Conservation (phyloP, 2,888 invertebrate species). For the Liodrosophila aerea region DNA sequence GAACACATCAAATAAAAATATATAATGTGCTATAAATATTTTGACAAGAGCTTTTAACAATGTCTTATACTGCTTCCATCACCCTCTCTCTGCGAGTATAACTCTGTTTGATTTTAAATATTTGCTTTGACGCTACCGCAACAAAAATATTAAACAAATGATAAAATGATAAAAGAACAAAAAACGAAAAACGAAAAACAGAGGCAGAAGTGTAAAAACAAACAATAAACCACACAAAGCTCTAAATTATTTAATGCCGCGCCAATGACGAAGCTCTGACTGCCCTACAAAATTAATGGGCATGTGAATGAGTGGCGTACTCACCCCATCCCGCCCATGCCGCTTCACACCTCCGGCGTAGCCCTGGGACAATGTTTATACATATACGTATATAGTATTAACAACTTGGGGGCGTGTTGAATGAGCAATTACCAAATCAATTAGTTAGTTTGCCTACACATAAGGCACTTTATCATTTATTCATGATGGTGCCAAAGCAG, state of each 20-base stretch:
- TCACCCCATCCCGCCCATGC: neutral
- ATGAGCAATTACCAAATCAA: conserved; percentile 54
- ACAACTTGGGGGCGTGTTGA: conserved; percentile 8
- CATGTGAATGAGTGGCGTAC: conserved; percentile 3
- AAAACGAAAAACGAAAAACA: neutral
- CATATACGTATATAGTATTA: neutral
- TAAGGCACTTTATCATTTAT: conserved; percentile 22
- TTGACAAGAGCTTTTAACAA: conserved; percentile 42
- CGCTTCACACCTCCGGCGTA: neutral
- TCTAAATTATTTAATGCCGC: conserved; percentile 46
- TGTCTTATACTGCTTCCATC: conserved; percentile 36
- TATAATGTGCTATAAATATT: conserved; percentile 51
- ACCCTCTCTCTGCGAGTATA: neutral
- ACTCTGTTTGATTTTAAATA: conserved; percentile 53
- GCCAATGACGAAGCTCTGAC: conserved; percentile 37
- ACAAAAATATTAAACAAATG: conserved; percentile 1
- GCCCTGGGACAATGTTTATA: no score
- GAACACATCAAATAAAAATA: conserved; percentile 29
- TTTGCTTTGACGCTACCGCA: conserved; percentile 41
- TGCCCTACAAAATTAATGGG: conserved; percentile 32
- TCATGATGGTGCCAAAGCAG: conserved; percentile 11
- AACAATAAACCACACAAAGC: conserved; percentile 21
- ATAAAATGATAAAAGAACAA: no score
- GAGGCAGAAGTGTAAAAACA: neutral
- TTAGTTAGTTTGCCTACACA: conserved; percentile 26